These are phyloP conservation scores for Equus przewalskii DNA, from an alignment of 2,113 vertebrate genomes.

Conservation along the genomic window DNA sequence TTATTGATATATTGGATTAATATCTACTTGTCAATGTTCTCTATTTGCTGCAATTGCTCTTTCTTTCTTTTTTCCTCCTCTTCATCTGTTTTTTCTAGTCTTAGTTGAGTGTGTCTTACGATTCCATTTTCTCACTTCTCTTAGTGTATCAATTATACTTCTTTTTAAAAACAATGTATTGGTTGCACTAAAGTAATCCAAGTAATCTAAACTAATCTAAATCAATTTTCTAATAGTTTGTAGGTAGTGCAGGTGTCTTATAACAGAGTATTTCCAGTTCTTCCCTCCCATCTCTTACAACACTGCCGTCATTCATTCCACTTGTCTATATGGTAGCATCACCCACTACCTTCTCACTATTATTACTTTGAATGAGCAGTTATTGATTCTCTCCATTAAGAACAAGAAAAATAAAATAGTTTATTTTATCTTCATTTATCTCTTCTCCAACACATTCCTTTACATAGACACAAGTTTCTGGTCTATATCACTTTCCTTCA, in stretches of 20 bases:
- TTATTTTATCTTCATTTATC: neutral
- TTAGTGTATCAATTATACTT: neutral
- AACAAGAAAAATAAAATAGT: neutral
- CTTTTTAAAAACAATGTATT: neutral
- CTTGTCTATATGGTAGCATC: neutral
- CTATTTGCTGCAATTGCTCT: neutral
- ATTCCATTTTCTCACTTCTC: neutral
- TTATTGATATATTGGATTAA: neutral
- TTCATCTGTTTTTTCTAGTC: neutral
- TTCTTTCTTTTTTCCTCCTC: neutral
- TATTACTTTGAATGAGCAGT: too few relatives aligned
- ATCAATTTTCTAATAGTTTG: neutral
- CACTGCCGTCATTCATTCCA: too few relatives aligned
- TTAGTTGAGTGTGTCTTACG: neutral
- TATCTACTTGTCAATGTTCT: neutral
- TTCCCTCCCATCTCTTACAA: neutral
- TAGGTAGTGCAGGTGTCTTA: neutral
- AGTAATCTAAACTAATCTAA: neutral
- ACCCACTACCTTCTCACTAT: neutral
- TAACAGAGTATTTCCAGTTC: neutral
- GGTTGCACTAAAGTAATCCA: neutral
- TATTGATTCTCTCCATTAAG: neutral
- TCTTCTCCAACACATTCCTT: neutral
- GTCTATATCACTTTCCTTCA: too few relatives aligned
- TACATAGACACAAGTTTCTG: neutral